A percentile compares a stretch with the other conserved stretches of the same genome.
These are phyloP conservation scores for Neria commutata DNA, from an alignment of 2,888 invertebrate genomes.

Conservation along the genomic window DNA sequence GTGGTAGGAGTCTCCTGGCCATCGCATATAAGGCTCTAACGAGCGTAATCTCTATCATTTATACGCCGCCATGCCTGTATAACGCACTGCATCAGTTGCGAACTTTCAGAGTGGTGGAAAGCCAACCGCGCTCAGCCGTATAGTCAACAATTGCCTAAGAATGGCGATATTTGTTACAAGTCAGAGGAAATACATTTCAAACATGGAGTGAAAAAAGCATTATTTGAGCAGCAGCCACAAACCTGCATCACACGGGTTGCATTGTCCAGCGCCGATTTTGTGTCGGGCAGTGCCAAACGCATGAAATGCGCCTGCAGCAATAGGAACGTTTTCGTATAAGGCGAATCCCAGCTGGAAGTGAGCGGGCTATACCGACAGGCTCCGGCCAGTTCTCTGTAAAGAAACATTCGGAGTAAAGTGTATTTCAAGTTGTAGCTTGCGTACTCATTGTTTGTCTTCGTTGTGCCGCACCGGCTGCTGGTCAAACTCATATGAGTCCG, in stretches of 20 bases:
- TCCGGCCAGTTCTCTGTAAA: constrained; percentile 79
- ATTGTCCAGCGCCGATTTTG: constrained; percentile 96
- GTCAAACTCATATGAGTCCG: constrained; percentile 87
- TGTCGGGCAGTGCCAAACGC: constrained; percentile 84
- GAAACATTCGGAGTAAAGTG: no score
- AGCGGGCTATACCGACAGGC: constrained; percentile 76
- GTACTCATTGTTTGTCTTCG: constrained; percentile 90
- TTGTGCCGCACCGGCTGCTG: constrained; percentile 97
- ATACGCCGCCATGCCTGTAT: no score
- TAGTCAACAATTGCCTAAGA: constrained; percentile 96
- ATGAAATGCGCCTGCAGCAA: constrained; percentile 94
- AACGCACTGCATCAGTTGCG: constrained; percentile 84
- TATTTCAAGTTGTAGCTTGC: no score
- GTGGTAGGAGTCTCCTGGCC: no score
- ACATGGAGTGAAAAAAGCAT: no score
- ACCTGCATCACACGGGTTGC: constrained; percentile 92
- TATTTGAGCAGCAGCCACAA: no score
- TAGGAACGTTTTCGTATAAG: constrained; percentile 92
- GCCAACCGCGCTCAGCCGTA: constrained; percentile 88
- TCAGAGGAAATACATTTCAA: no score
- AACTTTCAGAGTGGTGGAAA: constrained; percentile 77
- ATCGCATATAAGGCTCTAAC: no score
- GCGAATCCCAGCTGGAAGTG: constrained; percentile 80
- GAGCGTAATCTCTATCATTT: no score
- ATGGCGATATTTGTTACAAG: no score